phyloP scores from a whole-genome alignment of 2,113 vertebrate species.

The Plotosus lineatus region DNA sequence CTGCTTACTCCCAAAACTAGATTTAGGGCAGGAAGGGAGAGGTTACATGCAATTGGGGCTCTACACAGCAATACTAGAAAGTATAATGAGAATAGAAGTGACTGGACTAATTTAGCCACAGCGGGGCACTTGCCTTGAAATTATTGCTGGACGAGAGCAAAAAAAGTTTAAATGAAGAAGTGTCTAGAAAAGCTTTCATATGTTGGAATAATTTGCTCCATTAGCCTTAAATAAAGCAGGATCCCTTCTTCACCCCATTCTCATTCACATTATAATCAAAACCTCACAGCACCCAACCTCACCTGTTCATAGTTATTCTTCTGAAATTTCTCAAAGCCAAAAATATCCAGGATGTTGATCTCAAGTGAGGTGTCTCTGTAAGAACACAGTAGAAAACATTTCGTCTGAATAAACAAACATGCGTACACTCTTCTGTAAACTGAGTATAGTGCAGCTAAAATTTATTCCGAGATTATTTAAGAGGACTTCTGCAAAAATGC shows the following conservation, averaged over 20 bases:
- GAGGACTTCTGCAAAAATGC: too few species aligned
- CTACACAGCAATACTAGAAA: not conserved
- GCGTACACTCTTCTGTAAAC: too few species aligned
- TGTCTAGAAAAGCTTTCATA: not conserved
- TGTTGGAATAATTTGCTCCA: too few species aligned
- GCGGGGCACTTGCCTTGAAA: not conserved
- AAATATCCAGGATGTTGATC: slow-evolving; percentile 90
- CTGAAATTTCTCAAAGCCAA: slow-evolving; percentile 92
- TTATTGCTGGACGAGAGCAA: not conserved
- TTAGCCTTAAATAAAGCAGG: not conserved
- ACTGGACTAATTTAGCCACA: not conserved
- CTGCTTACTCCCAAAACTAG: not conserved
- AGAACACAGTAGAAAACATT: slow-evolving; percentile 7
- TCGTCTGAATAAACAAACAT: too few species aligned
- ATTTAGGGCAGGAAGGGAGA: not conserved
- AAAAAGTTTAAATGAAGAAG: not conserved
- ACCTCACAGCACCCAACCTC: slow-evolving; percentile 15
- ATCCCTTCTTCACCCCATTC: not conserved
- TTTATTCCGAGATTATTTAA: too few species aligned
- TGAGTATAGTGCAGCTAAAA: too few species aligned
- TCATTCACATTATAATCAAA: not conserved
- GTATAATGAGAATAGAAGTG: not conserved
- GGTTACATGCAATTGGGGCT: slow-evolving; percentile 15
- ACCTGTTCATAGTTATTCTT: slow-evolving; percentile 93
- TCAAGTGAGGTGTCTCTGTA: slow-evolving; percentile 79